A percentile compares a stretch with the other conserved stretches of the same genome.
phyloP scores from a whole-genome alignment of 2,797 vertebrate species.

The Argyrosomus regius region DNA sequence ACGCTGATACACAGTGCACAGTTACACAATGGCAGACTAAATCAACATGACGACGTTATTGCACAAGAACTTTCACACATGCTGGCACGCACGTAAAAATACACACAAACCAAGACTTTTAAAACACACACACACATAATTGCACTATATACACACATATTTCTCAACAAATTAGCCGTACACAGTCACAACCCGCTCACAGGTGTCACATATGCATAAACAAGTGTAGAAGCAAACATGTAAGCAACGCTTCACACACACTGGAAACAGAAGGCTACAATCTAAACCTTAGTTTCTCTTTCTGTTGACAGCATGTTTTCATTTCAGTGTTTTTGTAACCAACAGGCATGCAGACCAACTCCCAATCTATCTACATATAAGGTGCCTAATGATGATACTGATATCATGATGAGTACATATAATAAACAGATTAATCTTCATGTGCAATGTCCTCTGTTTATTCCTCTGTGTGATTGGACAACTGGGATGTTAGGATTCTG shows the following conservation, averaged over 20 bases:
- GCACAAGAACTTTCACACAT: slow-evolving; percentile 63
- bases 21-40: slow-evolving; percentile 50
- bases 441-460: slow-evolving; percentile 38
- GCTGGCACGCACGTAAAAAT: slow-evolving; percentile 16
- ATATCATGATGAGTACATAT: slow-evolving; percentile 75
- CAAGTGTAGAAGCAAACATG: slow-evolving; percentile 22
- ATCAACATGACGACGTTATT: slow-evolving; percentile 52
- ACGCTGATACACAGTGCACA: slow-evolving; percentile 31
- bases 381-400: slow-evolving; percentile 79
- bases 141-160: slow-evolving; percentile 17
- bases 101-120: slow-evolving; percentile 24
- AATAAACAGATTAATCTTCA: slow-evolving; percentile 74
- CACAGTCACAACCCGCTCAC: slow-evolving; percentile 9
- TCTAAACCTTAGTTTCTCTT: background rate
- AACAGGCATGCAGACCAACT: slow-evolving; percentile 72
- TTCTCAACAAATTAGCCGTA: slow-evolving; percentile 22
- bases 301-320: slow-evolving; percentile 68
- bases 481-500: background rate
- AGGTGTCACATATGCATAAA: slow-evolving; percentile 38
- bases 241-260: slow-evolving; percentile 29
- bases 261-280: slow-evolving; percentile 5
- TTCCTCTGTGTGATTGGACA: background rate
- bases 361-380: slow-evolving; percentile 66
- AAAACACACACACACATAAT: background rate
- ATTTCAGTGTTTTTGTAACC: slow-evolving; percentile 63